Percentiles rank a stretch among this genome's conserved stretches.
phyloP scores from a whole-genome alignment of 2,888 invertebrate genomes.

The Callosobruchus maculatus region DNA sequence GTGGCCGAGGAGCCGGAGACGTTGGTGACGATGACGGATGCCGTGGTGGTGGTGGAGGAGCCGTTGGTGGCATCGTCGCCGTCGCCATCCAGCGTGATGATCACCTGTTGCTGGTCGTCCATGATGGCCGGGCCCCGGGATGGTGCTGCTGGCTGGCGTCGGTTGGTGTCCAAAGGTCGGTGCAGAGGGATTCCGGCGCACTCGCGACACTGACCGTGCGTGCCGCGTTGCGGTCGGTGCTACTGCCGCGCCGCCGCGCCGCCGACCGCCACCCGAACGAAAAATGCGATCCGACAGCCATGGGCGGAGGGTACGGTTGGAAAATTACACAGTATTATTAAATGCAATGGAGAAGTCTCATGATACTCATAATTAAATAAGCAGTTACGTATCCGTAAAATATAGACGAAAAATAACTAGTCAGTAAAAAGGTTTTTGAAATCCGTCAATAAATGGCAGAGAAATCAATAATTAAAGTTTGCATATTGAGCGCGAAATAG shows the following conservation, averaged over 20 bases:
- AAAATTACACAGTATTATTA: no score
- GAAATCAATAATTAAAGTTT: no score
- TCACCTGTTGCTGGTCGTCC: neutral
- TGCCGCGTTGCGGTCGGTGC: neutral
- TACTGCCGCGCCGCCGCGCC: neutral
- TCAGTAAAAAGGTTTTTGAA: no score
- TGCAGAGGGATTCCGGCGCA: neutral
- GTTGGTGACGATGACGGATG: neutral
- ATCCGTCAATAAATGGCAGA: no score
- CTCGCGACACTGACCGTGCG: conserved; percentile 1
- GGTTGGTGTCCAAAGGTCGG: neutral
- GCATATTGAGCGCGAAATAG: no score
- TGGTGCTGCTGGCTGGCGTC: no score
- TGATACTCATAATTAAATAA: no score
- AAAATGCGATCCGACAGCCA: neutral
- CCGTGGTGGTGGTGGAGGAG: neutral
- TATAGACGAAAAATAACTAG: no score
- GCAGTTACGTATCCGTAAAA: no score
- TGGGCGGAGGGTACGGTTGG: neutral
- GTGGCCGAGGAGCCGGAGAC: neutral
- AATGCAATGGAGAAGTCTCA: no score
- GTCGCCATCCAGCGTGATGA: neutral
- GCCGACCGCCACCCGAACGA: neutral
- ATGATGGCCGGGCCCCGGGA: neutral
- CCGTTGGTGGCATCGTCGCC: no score